These are phyloP conservation scores for Tursiops truncatus DNA, from an alignment of 2,113 vertebrate species.

Conservation along the genomic window DNA sequence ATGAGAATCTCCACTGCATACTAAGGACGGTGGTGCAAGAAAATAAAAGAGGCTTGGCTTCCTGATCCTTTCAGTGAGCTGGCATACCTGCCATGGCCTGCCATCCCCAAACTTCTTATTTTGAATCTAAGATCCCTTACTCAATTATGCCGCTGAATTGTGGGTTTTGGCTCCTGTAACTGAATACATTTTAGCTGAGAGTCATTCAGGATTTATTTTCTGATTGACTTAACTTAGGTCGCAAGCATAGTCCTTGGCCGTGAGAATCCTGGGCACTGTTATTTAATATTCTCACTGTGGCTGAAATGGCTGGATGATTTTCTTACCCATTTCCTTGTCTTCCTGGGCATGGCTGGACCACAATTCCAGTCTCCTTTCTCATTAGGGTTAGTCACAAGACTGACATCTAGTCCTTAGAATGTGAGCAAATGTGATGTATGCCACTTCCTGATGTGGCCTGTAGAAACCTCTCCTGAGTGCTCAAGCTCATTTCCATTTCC, in stretches of 20 bases:
- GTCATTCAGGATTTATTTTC: neutral
- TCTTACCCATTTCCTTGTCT: neutral
- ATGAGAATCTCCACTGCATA: neutral
- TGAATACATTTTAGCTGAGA: neutral
- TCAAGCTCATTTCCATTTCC: neutral
- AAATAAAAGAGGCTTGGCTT: neutral
- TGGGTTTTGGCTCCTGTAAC: neutral
- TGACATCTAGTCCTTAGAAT: neutral
- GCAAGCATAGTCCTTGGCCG: neutral
- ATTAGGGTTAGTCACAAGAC: neutral
- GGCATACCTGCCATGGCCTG: neutral
- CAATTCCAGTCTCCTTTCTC: neutral
- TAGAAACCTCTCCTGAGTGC: neutral
- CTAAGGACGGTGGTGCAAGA: neutral
- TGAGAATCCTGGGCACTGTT: neutral
- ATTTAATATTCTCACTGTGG: neutral
- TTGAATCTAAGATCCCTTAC: neutral
- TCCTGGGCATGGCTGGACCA: neutral
- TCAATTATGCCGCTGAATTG: neutral
- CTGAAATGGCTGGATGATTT: neutral
- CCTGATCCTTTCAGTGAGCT: neutral
- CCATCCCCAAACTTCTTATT: neutral
- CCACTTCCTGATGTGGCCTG: neutral
- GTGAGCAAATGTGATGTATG: neutral
- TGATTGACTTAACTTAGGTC: neutral